Evolutionary conservation across 2,797 vertebrate species (phyloP).

Genomic region (Danio kyathit): DNA sequence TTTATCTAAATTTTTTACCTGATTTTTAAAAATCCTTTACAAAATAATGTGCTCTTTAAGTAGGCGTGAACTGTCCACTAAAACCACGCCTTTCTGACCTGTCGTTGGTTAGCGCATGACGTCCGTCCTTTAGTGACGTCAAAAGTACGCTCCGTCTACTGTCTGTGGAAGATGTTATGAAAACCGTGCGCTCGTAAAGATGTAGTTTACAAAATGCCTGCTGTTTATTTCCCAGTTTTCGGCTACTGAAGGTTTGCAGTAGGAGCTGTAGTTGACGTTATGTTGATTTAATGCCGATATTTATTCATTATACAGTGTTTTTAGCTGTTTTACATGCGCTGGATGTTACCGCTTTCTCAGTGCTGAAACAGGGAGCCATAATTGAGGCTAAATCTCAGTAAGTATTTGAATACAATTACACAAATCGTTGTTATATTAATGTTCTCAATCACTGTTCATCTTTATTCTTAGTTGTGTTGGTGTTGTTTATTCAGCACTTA

Average conservation of each 20-base stretch:
- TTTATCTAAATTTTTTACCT: neutral
- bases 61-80: neutral
- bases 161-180: conserved; percentile 20
- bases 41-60: too few relatives aligned
- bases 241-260: neutral
- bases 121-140: conserved; percentile 36
- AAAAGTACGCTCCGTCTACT: neutral
- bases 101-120: conserved; percentile 35
- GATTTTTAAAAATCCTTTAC: too few relatives aligned
- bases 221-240: neutral
- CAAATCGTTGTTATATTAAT: neutral
- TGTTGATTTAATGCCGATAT: neutral
- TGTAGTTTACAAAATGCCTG: neutral
- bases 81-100: conserved; percentile 29
- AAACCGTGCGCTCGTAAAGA: neutral
- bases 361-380: neutral
- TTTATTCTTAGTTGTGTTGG: neutral
- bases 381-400: neutral
- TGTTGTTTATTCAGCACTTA: too few relatives aligned
- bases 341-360: neutral
- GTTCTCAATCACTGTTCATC: neutral
- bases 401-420: neutral
- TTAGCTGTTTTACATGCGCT: neutral
- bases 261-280: conserved; percentile 12
- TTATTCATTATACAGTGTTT: neutral